Conservation (phyloP, 2,888 invertebrate species). For the Leucophenga montana region DNA sequence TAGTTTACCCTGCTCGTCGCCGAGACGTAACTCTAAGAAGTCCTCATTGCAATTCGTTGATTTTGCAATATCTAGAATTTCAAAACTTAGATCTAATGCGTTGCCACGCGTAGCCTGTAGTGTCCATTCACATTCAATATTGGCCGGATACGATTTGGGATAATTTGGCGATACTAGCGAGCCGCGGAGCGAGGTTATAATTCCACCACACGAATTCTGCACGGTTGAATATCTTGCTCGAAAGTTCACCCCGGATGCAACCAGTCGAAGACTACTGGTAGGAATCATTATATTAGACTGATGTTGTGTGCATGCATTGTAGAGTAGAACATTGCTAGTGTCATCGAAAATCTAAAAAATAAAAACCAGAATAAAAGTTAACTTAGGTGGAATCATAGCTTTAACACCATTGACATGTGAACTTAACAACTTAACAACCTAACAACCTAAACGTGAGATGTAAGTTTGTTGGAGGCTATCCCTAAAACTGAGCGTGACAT, state of each 20-base stretch:
- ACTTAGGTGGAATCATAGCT: too few species aligned
- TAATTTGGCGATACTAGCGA: constrained; percentile 81
- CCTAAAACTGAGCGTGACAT: too few species aligned
- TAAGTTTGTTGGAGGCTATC: too few species aligned
- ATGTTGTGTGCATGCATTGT: constrained; percentile 51
- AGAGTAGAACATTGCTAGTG: constrained; percentile 44
- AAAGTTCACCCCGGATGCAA: constrained; percentile 51
- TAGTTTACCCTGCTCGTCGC: constrained; percentile 77
- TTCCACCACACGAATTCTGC: constrained; percentile 81
- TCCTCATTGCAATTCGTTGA: constrained; percentile 87
- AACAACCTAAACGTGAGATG: too few species aligned
- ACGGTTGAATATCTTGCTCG: constrained; percentile 74
- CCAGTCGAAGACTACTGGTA: constrained; percentile 45
- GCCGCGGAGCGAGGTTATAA: constrained; percentile 77
- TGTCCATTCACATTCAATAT: constrained; percentile 84
- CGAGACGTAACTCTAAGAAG: constrained; percentile 87
- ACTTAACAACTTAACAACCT: too few species aligned
- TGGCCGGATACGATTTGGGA: constrained; percentile 80
- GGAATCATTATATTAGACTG: constrained; percentile 49
- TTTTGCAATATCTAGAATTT: constrained; percentile 79
- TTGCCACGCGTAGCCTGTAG: constrained; percentile 81
- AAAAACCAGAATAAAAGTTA: background rate
- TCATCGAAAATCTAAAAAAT: constrained; percentile 33
- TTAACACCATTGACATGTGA: too few species aligned
- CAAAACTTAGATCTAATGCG: constrained; percentile 79